Evolutionary conservation across 2,888 invertebrate genomes (phyloP).

Genomic region (Petrolisthes cinctipes): DNA sequence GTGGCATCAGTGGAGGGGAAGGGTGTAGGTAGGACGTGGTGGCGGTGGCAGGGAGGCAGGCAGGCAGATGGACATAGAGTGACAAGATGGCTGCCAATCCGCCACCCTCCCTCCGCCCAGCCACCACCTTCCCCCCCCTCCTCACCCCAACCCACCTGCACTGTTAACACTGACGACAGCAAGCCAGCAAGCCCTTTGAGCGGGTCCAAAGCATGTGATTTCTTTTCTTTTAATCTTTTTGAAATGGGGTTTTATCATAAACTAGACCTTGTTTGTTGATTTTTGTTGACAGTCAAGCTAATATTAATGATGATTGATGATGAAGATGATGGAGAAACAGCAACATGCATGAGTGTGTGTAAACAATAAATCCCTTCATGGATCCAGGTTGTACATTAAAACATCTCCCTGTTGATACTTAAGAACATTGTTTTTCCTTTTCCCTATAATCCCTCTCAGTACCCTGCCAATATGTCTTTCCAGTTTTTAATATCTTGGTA

Average conservation of each 20-base stretch:
- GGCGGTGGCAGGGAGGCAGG: background rate
- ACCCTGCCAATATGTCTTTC: no score
- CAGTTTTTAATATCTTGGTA: no score
- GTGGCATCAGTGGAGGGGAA: no score
- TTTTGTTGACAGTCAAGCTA: no score
- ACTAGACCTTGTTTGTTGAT: no score
- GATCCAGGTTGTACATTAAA: background rate
- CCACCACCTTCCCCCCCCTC: background rate
- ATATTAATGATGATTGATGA: no score
- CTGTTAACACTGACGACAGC: background rate
- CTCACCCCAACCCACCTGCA: background rate
- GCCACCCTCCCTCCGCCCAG: background rate
- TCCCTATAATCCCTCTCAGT: no score
- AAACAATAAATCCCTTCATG: background rate
- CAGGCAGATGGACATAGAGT: background rate
- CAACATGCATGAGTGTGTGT: conserved; percentile 2
- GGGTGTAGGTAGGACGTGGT: background rate
- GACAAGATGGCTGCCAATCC: background rate
- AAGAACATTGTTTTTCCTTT: background rate
- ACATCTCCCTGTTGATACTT: background rate
- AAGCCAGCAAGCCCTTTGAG: background rate
- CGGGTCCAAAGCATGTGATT: background rate
- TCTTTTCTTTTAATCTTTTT: background rate
- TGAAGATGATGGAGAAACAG: no score
- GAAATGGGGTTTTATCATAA: background rate